A percentile compares a stretch with the other conserved stretches of the same genome.
Conservation (phyloP, 2,797 vertebrate genomes). For the Mus minutoides region DNA sequence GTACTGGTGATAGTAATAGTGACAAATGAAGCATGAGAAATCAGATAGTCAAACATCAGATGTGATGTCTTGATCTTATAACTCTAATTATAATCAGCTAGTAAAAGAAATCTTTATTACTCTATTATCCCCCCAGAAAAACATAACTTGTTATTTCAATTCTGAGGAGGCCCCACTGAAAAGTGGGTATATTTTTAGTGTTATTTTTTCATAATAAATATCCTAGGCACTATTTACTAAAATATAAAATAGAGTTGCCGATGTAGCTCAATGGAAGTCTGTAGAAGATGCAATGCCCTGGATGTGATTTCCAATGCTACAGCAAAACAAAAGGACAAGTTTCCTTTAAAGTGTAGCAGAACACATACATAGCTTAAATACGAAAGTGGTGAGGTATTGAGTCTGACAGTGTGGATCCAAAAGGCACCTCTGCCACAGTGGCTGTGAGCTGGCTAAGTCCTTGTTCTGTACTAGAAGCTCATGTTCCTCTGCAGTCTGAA, state of each 20-base stretch:
- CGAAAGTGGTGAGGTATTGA: background rate
- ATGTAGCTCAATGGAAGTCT: background rate
- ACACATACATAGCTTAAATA: conserved; percentile 19
- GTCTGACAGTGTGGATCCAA: background rate
- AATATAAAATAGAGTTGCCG: background rate
- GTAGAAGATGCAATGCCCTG: background rate
- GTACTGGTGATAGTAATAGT: background rate
- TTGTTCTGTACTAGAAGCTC: conserved; percentile 12
- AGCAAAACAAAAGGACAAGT: background rate
- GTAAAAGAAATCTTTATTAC: conserved; percentile 39
- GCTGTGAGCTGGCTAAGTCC: background rate
- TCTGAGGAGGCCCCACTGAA: background rate
- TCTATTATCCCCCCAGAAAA: conserved; percentile 31
- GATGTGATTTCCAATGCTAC: background rate
- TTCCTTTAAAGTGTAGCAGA: background rate
- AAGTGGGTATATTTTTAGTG: background rate
- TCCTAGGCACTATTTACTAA: conserved; percentile 8
- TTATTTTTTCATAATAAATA: background rate
- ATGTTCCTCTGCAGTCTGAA: conserved; percentile 10
- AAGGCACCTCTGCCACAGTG: conserved; percentile 14
- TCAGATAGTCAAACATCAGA: conserved; percentile 19
- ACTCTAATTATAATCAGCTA: background rate
- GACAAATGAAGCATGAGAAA: conserved; percentile 18
- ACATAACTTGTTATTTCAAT: conserved; percentile 14
- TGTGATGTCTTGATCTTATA: conserved; percentile 40